Evolutionary conservation across 2,797 vertebrate species (phyloP).

Genomic region (Pantherophis alleghaniensis): DNA sequence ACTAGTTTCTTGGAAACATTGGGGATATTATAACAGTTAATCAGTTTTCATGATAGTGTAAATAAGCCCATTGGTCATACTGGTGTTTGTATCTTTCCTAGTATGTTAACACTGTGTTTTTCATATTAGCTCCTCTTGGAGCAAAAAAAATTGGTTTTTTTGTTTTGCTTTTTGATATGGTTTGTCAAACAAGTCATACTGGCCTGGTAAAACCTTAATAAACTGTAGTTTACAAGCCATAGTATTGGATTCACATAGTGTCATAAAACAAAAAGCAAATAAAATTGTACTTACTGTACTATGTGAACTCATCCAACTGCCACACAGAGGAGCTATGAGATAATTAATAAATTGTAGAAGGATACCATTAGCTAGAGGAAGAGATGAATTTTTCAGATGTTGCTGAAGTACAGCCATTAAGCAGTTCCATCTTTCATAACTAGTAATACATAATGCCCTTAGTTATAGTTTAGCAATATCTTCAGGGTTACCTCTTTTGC

Average conservation of each 20-base stretch:
- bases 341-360: not conserved
- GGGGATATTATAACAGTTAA: not conserved
- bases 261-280: not conserved
- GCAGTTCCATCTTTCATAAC: not conserved
- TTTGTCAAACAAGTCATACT: not conserved
- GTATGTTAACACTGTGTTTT: not conserved
- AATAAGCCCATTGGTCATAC: not conserved
- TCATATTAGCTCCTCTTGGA: not conserved
- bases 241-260: not conserved
- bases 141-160: not conserved
- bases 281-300: not conserved
- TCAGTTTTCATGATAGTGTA: not conserved
- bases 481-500: not conserved
- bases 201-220: not conserved
- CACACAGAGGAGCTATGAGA: not conserved
- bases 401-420: not conserved
- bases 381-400: not conserved
- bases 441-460: not conserved
- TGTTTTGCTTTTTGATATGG: not conserved
- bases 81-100: not conserved
- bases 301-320: not conserved
- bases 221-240: not conserved
- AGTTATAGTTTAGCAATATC: not conserved
- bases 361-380: not conserved
- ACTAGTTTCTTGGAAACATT: not conserved